Percentiles rank a stretch among this genome's conserved stretches.
Conservation (phyloP, 2,797 vertebrate species). For the Gymnoscopelus microlampas region DNA sequence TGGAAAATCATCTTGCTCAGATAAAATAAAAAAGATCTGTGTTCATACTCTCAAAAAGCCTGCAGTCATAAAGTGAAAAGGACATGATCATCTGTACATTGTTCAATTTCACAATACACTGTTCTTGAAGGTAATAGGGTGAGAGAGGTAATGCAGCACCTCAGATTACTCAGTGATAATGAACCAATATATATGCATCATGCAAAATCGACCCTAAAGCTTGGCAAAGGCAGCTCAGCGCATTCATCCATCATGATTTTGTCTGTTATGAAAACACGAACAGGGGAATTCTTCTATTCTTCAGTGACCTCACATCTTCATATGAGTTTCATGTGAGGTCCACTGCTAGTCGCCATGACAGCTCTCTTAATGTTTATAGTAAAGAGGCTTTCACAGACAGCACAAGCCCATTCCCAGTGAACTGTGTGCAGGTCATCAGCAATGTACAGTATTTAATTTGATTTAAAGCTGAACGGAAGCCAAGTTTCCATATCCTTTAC, state of each 20-base stretch:
- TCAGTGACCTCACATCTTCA: slow-evolving; percentile 50
- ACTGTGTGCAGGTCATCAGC: slow-evolving; percentile 53
- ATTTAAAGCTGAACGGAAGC: slow-evolving; percentile 61
- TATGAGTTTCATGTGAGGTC: slow-evolving; percentile 20
- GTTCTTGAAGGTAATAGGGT: slow-evolving; percentile 76
- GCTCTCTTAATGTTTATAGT: slow-evolving; percentile 39
- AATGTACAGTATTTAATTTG: slow-evolving; percentile 56
- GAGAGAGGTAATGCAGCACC: slow-evolving; percentile 62
- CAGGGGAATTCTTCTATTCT: slow-evolving; percentile 1
- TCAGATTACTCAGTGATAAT: slow-evolving; percentile 80
- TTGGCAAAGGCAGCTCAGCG: slow-evolving; percentile 49
- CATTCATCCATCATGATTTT: slow-evolving; percentile 60
- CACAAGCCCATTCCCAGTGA: slow-evolving; percentile 29
- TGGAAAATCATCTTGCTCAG: slow-evolving; percentile 39
- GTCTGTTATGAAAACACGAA: slow-evolving; percentile 60
- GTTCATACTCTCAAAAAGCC: slow-evolving; percentile 16
- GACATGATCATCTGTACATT: slow-evolving; percentile 62
- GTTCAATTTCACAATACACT: slow-evolving; percentile 71
- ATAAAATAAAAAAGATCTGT: slow-evolving; percentile 16
- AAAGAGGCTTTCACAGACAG: slow-evolving; percentile 48
- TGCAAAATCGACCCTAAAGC: slow-evolving; percentile 63
- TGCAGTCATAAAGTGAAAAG: slow-evolving; percentile 12
- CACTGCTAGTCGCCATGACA: slow-evolving; percentile 12
- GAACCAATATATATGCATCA: slow-evolving; percentile 85
- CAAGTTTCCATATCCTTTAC: slow-evolving; percentile 60